Conservation (phyloP, 2,888 invertebrate genomes). For the Ramazzottius varieornatus region DNA sequence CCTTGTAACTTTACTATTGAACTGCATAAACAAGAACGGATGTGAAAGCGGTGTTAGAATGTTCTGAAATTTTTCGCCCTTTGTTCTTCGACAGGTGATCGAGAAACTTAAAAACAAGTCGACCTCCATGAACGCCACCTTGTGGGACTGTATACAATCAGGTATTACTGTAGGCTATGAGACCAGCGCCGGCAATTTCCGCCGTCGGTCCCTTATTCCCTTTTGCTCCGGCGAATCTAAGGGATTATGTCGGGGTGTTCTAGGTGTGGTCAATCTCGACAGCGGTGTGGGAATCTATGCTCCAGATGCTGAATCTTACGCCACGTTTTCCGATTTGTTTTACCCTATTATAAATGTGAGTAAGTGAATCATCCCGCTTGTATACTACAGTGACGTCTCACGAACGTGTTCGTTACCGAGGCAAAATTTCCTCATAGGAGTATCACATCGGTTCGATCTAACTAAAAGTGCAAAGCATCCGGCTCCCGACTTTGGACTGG, state of each 20-base stretch:
- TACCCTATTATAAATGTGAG: constrained; percentile 61
- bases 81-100: constrained; percentile 36
- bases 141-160: constrained; percentile 78
- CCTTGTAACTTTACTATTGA: too few relatives aligned
- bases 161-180: too few relatives aligned
- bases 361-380: too few relatives aligned
- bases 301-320: constrained; percentile 82
- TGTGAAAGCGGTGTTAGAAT: too few relatives aligned
- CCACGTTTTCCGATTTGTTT: constrained; percentile 66
- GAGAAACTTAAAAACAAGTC: constrained; percentile 71
- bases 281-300: constrained; percentile 91
- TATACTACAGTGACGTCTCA: too few relatives aligned
- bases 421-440: too few relatives aligned
- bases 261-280: constrained; percentile 76
- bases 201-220: too few relatives aligned
- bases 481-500: constrained; percentile 60
- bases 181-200: too few relatives aligned
- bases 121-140: constrained; percentile 69
- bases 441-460: constrained; percentile 63
- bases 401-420: too few relatives aligned
- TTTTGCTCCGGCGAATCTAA: too few relatives aligned
- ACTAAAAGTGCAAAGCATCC: constrained; percentile 82
- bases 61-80: not conserved
- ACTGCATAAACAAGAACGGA: too few relatives aligned
- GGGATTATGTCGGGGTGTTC: too few relatives aligned